Percentiles rank a stretch among this genome's conserved stretches.
Evolutionary conservation across 2,797 vertebrate species (phyloP).

Genomic region (Cebuella pygmaea): DNA sequence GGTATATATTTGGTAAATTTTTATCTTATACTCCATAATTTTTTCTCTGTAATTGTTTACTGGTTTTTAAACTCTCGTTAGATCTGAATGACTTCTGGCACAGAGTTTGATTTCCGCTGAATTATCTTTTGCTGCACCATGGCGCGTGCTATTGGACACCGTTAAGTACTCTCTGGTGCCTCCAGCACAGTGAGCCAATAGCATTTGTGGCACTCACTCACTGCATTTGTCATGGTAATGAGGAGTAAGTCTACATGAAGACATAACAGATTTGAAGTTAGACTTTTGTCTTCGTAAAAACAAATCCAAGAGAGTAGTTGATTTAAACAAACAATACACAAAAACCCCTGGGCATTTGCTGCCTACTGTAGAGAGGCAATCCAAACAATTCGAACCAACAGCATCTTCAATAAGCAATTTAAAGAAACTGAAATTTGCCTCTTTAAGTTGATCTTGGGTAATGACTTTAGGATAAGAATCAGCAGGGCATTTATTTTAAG

Average conservation of each 20-base stretch:
- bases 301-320: background rate
- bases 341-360: background rate
- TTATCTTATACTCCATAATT: background rate
- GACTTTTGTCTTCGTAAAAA: background rate
- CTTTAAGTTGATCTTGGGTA: background rate
- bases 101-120: background rate
- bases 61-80: background rate
- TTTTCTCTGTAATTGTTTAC: background rate
- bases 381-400: rapidly evolving
- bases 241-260: background rate
- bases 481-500: background rate
- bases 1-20: background rate
- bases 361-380: background rate
- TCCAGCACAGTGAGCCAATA: background rate
- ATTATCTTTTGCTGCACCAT: too few species aligned
- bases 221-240: background rate
- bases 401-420: background rate
- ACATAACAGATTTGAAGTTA: background rate
- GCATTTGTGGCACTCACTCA: background rate
- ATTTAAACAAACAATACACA: background rate
- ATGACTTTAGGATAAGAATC: background rate
- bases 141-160: rapidly evolving
- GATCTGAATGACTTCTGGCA: too few species aligned
- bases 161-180: too few species aligned
- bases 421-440: background rate